Evolutionary conservation across 2,888 invertebrate genomes (phyloP).

Genomic region (Chirona hameri): DNA sequence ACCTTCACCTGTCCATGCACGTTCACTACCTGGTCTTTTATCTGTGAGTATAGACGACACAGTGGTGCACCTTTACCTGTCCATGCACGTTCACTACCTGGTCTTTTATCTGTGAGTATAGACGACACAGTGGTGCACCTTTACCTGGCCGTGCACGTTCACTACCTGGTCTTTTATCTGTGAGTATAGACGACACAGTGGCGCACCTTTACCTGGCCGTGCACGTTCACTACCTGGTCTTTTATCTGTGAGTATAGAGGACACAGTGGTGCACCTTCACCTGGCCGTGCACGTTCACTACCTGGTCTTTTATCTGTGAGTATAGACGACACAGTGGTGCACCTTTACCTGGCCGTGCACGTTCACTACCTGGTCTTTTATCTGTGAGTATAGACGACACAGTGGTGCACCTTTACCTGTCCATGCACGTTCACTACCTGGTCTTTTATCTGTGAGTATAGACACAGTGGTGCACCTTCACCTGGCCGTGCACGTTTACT

Average conservation of each 20-base stretch:
- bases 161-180: constrained; percentile 99
- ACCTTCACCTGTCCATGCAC: no score
- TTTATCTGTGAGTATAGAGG: constrained; percentile 86
- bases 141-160: no score
- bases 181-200: constrained; percentile 58
- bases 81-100: constrained; percentile 98
- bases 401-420: no score
- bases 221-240: constrained; percentile 98
- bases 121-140: background rate
- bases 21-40: constrained; percentile 99
- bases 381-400: constrained; percentile 70
- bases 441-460: constrained; percentile 95
- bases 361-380: constrained; percentile 99
- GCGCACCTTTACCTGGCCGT: no score
- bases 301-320: constrained; percentile 97
- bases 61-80: no score
- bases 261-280: background rate
- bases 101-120: constrained; percentile 95
- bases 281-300: no score
- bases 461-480: background rate
- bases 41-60: constrained; percentile 70
- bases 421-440: constrained; percentile 98
- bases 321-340: constrained; percentile 45
- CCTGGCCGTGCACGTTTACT: no score
- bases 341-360: no score